These are phyloP conservation scores for Tanytarsus gracilentus DNA, from an alignment of 2,888 invertebrate genomes.

Conservation along the genomic window DNA sequence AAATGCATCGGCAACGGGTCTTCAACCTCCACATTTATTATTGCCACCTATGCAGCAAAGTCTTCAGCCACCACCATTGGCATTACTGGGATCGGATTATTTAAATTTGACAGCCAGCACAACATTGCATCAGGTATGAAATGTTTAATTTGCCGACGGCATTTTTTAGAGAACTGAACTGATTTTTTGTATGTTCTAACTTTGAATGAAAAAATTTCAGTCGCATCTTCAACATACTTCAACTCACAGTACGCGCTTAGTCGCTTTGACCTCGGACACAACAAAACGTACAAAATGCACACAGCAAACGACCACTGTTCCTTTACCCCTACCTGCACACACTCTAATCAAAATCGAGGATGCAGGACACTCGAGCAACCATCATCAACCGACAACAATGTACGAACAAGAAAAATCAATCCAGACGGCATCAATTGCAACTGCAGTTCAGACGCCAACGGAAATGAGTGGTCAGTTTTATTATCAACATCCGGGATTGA, in stretches of 20 bases:
- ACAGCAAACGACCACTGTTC: constrained; percentile 42
- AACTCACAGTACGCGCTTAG: constrained; percentile 57
- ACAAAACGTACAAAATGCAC: constrained; percentile 48
- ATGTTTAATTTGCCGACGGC: constrained; percentile 2
- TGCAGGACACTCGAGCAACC: constrained; percentile 39
- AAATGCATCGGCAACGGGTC: constrained; percentile 38
- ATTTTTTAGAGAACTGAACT: constrained; percentile 6
- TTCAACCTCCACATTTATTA: constrained; percentile 31
- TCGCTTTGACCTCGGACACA: constrained; percentile 51
- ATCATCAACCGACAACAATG: constrained; percentile 34
- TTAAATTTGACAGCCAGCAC: constrained; percentile 52
- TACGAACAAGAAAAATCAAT: constrained; percentile 35
- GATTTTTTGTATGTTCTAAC: constrained; percentile 16
- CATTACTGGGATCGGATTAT: constrained; percentile 53
- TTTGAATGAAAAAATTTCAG: constrained; percentile 1
- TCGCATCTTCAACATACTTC: constrained; percentile 48
- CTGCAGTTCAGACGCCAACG: constrained; percentile 32
- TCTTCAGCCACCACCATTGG: constrained; percentile 47
- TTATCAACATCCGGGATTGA: constrained; percentile 31
- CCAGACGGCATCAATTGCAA: constrained; percentile 31
- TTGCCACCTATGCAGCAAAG: constrained; percentile 32
- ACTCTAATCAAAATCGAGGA: constrained; percentile 64
- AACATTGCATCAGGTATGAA: constrained; percentile 46
- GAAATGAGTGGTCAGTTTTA: constrained; percentile 32
- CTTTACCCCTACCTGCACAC: constrained; percentile 44